Base-by-base conservation (phyloP, 2,113 vertebrate species). In the Clarias gariepinus region DNA sequence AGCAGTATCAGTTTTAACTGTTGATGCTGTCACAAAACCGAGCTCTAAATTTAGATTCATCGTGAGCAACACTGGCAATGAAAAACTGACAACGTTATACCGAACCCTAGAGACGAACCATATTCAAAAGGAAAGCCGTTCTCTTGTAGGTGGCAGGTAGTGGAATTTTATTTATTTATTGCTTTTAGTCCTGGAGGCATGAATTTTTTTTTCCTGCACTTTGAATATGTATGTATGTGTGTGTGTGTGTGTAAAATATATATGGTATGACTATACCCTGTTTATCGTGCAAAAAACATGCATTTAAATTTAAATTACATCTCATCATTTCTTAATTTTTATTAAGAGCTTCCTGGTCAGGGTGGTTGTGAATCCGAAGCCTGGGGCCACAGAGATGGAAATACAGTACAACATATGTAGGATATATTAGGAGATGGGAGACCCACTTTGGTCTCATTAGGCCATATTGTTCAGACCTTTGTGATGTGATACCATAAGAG, bases 1-100 rank as follows among this genome's bases (percentile, higher is more conserved):
- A 66, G 5, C n/a, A 66, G 64, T 15, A 30, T 68, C 64, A 69
- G 28, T 33, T 69, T 69, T 30, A 33, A 33, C 28, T 69, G 33
- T 2, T 66, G 11, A 28, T 66, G 1, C n/a, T 69, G 28, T 66
- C 66, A 69, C 8, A 30, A 33, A 68, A 69, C 33, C 30, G 15
- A 69, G 30, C 15, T 69, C 68, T 36, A 69, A 30, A 69, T 69
- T 69, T 69, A 36, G 30, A 69, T 69, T 69, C 68, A 69, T 69
- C 16, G 3, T 69, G 28, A 73, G 69, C 9, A 73, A 73, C 9
- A 73, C 10, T 23, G 69, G 36, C 36, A 73, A 11, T 73, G 19
- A 47, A 73, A 73, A 41, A 12, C 36, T 11, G 33, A 73, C 9
- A 41, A 47, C 69, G 41, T 73, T 47, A 73, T 47, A 33, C 68